Evolutionary conservation across 2,113 vertebrate species (phyloP), one percentile per base, ranked within the genome.

Genomic region (Periophthalmus modestus): DNA sequence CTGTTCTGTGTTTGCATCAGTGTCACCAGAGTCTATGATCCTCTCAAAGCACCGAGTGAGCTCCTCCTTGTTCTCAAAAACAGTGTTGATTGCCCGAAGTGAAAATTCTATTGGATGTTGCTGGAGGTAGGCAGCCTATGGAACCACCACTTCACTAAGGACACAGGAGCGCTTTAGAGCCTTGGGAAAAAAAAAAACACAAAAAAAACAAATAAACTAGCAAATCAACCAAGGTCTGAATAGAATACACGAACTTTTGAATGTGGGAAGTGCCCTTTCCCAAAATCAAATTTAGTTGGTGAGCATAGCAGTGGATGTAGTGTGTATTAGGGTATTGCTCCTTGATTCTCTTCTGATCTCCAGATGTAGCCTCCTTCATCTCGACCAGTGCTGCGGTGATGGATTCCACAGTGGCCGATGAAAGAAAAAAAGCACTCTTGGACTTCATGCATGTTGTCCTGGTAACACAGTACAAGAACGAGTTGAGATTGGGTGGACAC

Each of bases 111-210:
- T 4, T 52, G 23, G 23, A 34, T n/a, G 11, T 18, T 3, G 11
- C 24, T 36, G 34, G 50, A 21, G n/a, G 36, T 46, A 3, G 71
- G 62, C 39, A 46, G 50, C 34, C 70, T 67, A 14, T 61, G 50
- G 24, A n/a, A 70, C 61, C 52, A 81, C 79, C 36, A 77, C 39
- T 72, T 77, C 52, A 43, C 72, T 61, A 33, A 75, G 54, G 1
- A 74, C 36, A 81, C 69, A 21, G 34, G 47, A 66, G 33, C 24
- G 24, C 16, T 72, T 77, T 10, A 21, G 57, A 7, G 57, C 21
- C 5, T 57, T 57, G 7, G 55, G 24, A 24, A 58, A 58, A 58
- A 58, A n/a, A n/a, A n/a, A n/a, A n/a, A n/a, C n/a, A n/a, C n/a
- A n/a, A n/a, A n/a, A n/a, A 75, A 2, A 7, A n/a, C n/a, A n/a